phyloP scores from a whole-genome alignment of 2,797 vertebrate genomes.

The Balearica regulorum region DNA sequence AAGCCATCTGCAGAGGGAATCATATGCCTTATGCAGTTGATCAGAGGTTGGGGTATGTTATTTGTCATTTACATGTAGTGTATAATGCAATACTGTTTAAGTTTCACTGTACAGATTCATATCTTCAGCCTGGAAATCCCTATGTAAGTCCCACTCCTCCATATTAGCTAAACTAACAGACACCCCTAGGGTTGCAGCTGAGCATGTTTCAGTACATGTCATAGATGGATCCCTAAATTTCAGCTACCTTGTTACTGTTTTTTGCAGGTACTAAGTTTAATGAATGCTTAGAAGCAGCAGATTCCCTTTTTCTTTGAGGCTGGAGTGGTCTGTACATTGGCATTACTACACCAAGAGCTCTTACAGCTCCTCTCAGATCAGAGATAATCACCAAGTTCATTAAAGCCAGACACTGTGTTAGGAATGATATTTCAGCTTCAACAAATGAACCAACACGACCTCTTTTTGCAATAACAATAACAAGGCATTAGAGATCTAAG shows the following conservation, averaged over 20 bases:
- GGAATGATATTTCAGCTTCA: background rate
- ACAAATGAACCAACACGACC: background rate
- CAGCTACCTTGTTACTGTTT: background rate
- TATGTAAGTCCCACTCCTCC: background rate
- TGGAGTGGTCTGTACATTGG: background rate
- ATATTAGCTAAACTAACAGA: background rate
- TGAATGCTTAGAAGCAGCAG: background rate
- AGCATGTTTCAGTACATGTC: background rate
- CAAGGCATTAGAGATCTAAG: background rate
- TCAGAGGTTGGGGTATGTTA: background rate
- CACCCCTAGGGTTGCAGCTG: fast-evolving
- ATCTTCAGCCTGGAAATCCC: background rate
- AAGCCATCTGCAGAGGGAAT: background rate
- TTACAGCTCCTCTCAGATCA: background rate
- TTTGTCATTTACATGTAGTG: background rate
- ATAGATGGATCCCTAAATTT: background rate
- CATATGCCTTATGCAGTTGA: background rate
- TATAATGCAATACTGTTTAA: background rate
- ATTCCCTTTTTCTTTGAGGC: background rate
- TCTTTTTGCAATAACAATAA: background rate
- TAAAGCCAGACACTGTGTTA: background rate
- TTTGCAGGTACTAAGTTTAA: background rate
- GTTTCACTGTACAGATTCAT: background rate
- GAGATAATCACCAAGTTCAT: background rate
- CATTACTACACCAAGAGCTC: background rate